These are phyloP conservation scores for Cirrhinus mrigala DNA, from an alignment of 2,797 vertebrate genomes.

Conservation along the genomic window DNA sequence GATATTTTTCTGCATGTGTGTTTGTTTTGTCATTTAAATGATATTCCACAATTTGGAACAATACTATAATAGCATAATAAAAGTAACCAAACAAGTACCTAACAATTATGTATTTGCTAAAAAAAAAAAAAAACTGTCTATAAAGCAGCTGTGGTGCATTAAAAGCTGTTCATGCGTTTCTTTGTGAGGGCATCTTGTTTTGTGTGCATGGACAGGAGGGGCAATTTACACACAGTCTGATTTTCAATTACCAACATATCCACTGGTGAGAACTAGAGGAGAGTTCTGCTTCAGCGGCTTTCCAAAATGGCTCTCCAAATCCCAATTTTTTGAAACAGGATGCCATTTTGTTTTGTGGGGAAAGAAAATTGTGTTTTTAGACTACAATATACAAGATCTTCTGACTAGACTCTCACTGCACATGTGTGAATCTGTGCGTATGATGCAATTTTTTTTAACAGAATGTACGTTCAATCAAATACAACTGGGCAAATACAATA, in stretches of 20 bases:
- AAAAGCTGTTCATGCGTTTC: background rate
- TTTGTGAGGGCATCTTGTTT: background rate
- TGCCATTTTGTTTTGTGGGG: constrained; percentile 22
- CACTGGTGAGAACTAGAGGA: constrained; percentile 38
- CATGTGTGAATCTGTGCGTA: constrained; percentile 2
- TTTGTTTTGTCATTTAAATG: background rate
- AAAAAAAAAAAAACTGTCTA: background rate
- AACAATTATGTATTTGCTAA: background rate
- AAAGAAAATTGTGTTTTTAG: background rate
- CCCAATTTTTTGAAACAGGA: background rate
- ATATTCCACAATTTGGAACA: background rate
- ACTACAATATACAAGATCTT: background rate
- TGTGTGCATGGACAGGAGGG: constrained; percentile 6
- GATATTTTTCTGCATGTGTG: background rate
- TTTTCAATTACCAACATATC: constrained; percentile 57
- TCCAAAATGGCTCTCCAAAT: constrained; percentile 15
- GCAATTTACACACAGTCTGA: constrained; percentile 34
- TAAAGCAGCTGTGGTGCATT: background rate
- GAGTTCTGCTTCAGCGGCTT: constrained; percentile 33
- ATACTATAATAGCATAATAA: background rate
- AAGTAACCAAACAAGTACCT: background rate
- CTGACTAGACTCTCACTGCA: constrained; percentile 1
- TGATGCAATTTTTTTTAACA: background rate
- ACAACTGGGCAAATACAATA: too few relatives aligned
- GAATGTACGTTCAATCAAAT: constrained; percentile 10